Percentiles rank a stretch among this genome's conserved stretches.
These are phyloP conservation scores for Brachionus calyciflorus DNA, from an alignment of 1,140 invertebrate genomes.

Conservation along the genomic window DNA sequence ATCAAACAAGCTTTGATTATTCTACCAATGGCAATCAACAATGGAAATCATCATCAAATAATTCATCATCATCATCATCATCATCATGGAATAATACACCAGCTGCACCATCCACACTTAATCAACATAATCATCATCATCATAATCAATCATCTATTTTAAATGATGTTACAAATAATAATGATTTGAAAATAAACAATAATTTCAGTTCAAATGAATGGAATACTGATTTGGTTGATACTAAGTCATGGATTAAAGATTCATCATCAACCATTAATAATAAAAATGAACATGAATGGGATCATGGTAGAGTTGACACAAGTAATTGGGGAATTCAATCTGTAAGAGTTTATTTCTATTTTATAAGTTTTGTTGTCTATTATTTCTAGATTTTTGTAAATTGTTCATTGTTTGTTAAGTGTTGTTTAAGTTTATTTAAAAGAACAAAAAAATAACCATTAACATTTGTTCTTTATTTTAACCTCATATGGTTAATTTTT, in stretches of 20 bases:
- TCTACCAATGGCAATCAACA: too few species aligned
- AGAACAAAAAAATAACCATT: too few species aligned
- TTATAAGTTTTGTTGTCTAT: background rate
- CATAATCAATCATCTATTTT: background rate
- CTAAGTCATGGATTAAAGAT: constrained; percentile 22
- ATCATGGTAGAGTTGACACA: constrained; percentile 30
- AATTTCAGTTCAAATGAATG: too few species aligned
- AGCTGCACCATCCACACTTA: background rate
- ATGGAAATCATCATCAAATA: background rate
- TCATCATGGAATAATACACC: constrained; percentile 2
- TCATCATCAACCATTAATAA: too few species aligned
- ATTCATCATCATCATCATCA: background rate
- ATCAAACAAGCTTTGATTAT: too few species aligned
- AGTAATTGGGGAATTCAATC: constrained; percentile 30
- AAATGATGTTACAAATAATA: background rate
- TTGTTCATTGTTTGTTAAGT: too few species aligned
- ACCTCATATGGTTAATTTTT: too few species aligned
- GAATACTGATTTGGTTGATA: constrained; percentile 39
- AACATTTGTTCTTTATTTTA: too few species aligned
- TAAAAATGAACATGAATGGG: constrained; percentile 33
- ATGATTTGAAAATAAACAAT: background rate
- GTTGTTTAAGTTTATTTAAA: too few species aligned
- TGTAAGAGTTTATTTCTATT: constrained; percentile 11
- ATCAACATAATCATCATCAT: background rate
- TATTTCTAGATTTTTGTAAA: too few species aligned